Evolutionary conservation across 2,797 vertebrate species (phyloP).

Genomic region (Darevskia nairensis): DNA sequence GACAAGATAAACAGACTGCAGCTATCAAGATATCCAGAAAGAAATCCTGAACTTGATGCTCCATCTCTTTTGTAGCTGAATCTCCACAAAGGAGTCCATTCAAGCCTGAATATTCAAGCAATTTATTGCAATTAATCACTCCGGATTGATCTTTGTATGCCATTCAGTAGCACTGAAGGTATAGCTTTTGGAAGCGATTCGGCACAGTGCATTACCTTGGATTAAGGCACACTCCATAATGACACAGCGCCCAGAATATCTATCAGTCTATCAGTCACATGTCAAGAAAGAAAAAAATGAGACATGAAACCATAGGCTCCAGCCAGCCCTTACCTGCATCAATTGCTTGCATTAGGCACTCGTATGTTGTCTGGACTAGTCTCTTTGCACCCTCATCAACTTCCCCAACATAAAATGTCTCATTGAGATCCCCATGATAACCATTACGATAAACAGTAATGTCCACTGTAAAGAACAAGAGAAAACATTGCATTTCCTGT

Average conservation of each 20-base stretch:
- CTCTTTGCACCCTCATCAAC: conserved; percentile 93
- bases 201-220: not conserved
- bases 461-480: conserved; percentile 86
- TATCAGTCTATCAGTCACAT: not conserved
- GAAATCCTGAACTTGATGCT: not conserved
- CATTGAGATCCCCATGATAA: conserved; percentile 98
- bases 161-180: not conserved
- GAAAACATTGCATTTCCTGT: not conserved
- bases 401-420: conserved; percentile 96
- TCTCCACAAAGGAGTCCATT: not conserved
- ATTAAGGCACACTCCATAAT: not conserved
- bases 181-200: not conserved
- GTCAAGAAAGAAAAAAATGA: fast-evolving
- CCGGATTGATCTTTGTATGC: not conserved
- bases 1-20: not conserved
- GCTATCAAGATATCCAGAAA: not conserved
- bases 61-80: not conserved
- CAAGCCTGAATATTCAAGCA: not conserved
- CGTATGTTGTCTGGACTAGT: conserved; percentile 94
- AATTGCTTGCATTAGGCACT: conserved; percentile 99
- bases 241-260: too few relatives aligned
- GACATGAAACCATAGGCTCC: fast-evolving
- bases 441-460: conserved; percentile 98
- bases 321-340: conserved; percentile 86
- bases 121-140: not conserved